phyloP scores from a whole-genome alignment of 1,140 invertebrate species.

The Maconellicoccus hirsutus region DNA sequence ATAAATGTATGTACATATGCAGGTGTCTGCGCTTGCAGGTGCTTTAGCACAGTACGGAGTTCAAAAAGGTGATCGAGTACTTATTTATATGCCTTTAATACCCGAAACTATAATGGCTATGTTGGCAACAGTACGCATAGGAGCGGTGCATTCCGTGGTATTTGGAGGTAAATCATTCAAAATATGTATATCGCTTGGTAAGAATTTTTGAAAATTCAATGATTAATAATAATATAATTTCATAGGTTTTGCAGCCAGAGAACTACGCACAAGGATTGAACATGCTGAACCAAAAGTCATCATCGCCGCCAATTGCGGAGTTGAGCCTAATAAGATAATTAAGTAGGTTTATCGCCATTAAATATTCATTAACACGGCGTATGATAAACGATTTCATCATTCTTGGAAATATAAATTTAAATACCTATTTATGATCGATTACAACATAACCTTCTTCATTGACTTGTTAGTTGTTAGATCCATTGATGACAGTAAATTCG shows the following conservation, averaged over 20 bases:
- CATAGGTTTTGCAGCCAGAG: constrained; percentile 63
- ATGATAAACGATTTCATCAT: too few species aligned
- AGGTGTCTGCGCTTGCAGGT: constrained; percentile 66
- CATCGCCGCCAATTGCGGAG: constrained; percentile 77
- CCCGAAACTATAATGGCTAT: constrained; percentile 78
- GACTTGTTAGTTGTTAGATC: too few species aligned
- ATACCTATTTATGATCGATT: too few species aligned
- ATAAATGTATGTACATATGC: constrained; percentile 23
- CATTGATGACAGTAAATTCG: too few species aligned
- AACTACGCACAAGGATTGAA: constrained; percentile 70
- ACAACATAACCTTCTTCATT: too few species aligned
- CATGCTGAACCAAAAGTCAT: constrained; percentile 79
- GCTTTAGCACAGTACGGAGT: constrained; percentile 60
- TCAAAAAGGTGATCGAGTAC: constrained; percentile 58
- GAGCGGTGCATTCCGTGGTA: constrained; percentile 76
- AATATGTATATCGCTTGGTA: background rate
- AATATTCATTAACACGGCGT: too few species aligned
- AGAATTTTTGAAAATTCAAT: background rate
- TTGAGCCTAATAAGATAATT: constrained; percentile 74
- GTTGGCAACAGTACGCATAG: constrained; percentile 66
- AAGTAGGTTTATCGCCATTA: constrained; percentile 41
- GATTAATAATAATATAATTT: background rate
- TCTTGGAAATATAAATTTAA: too few species aligned
- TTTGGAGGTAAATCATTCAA: constrained; percentile 57
- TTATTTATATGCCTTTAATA: constrained; percentile 86